These are phyloP conservation scores for Panurus biarmicus DNA, from an alignment of 2,113 vertebrate genomes.

Conservation along the genomic window DNA sequence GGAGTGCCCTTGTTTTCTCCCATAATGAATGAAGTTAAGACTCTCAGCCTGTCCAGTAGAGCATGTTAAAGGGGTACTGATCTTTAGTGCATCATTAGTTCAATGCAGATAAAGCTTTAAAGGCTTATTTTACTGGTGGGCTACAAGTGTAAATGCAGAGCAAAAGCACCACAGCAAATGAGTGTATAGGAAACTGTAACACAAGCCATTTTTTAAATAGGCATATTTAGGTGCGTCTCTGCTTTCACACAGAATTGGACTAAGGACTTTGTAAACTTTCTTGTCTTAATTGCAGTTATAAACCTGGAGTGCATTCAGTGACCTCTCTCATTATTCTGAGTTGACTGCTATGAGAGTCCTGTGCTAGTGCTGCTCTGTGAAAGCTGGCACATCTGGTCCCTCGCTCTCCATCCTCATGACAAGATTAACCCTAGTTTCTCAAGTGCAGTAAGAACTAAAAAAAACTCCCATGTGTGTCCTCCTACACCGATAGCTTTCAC, in stretches of 20 bases:
- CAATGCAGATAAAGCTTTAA: constrained; percentile 3
- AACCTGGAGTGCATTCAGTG: background rate
- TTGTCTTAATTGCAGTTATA: background rate
- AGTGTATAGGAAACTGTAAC: background rate
- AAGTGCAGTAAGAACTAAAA: background rate
- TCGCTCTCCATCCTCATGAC: background rate
- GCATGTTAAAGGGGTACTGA: background rate
- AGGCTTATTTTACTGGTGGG: constrained; percentile 20
- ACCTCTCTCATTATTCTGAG: background rate
- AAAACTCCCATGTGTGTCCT: background rate
- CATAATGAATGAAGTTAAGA: constrained; percentile 13
- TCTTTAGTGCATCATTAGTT: constrained; percentile 16
- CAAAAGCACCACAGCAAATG: background rate
- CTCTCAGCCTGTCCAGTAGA: background rate
- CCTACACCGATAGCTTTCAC: background rate
- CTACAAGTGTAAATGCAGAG: background rate
- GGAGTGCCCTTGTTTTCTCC: background rate
- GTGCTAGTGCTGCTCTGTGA: background rate
- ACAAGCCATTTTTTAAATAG: background rate
- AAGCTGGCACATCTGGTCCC: background rate
- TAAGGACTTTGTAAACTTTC: background rate
- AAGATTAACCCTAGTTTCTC: background rate
- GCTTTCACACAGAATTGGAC: background rate
- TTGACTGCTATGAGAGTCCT: background rate
- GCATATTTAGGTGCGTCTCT: background rate